A percentile compares a stretch with the other conserved stretches of the same genome.
Conservation (phyloP, 1,140 invertebrate genomes). For the Contarinia nasturtii region DNA sequence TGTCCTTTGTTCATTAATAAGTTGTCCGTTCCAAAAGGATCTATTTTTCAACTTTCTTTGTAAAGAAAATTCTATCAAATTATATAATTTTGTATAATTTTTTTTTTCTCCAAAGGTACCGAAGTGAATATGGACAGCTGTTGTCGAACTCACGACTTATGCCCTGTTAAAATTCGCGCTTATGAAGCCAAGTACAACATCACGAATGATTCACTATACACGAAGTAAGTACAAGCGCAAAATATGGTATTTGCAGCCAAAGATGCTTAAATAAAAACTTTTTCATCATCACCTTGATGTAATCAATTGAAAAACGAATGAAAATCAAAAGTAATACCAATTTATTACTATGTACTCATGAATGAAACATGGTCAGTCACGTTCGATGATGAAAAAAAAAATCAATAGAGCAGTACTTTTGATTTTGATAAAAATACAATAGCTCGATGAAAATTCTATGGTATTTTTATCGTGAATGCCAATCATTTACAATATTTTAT, state of each 20-base stretch:
- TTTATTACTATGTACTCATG: too few species aligned
- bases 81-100: too few species aligned
- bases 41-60: too few species aligned
- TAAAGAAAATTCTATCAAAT: too few species aligned
- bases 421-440: too few species aligned
- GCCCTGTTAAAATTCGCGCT: constrained; percentile 50
- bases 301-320: too few species aligned
- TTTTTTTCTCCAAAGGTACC: constrained; percentile 16
- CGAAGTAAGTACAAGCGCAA: constrained; percentile 39
- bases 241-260: background rate
- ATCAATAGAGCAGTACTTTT: background rate
- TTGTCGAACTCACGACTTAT: constrained; percentile 67
- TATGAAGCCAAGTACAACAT: constrained; percentile 57
- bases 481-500: background rate
- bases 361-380: too few species aligned
- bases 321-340: too few species aligned
- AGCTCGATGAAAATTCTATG: too few species aligned
- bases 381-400: background rate
- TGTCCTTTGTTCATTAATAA: too few species aligned
- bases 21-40: too few species aligned
- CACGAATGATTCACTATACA: constrained; percentile 65
- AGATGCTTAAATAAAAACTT: background rate
- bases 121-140: constrained; percentile 56
- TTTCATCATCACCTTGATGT: too few species aligned
- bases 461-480: background rate